Base-by-base conservation (phyloP, 2,888 invertebrate species). In the Oxycera nigricornis region DNA sequence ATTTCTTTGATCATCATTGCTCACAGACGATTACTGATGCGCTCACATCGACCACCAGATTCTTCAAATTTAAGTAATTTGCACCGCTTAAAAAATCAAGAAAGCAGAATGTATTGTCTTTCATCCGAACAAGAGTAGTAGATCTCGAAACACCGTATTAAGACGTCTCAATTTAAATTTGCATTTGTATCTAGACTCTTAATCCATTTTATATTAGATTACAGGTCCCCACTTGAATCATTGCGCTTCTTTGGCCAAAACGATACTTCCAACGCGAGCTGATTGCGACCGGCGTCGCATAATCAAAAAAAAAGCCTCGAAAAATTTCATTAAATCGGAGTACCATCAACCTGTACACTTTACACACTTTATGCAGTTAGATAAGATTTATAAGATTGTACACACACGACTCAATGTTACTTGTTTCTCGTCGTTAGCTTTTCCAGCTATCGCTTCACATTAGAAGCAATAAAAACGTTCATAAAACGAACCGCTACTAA, bases 401-500 rank as follows among this genome's bases (percentile, higher is more conserved):
- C 46, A 46, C 46, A 46, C 14, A 46, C 14, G 14, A 46, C 11
- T n/a, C 3, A 46, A 46, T 7, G 46, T 46, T 46, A 46, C 46
- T 46, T 46, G 46, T 46, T 46, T n/a, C 46, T n/a, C 17, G 46
- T 17, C 46, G 17, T 46, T 46, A 46, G 17, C 17, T 46, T 46
- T 46, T 46, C 17, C 46, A 46, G n/a, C 46, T 46, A 46, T 46
- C 46, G 11, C 46, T 46, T 46, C 46, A 7, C 55, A 55, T 55
- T 20, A 20, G 24, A 55, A 55, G 55, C 55, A 55, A 55, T 55
- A 55, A 55, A 55, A 55, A 7, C 24, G 55, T 55, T 55, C 55
- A 55, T 55, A 55, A 55, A 55, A 55, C 24, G 55, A 55, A 55
- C 55, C 55, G 55, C 55, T 55, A 55, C 55, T 55, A 20, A 55